Base-by-base conservation (phyloP, 2,113 vertebrate species). In the Natator depressus region DNA sequence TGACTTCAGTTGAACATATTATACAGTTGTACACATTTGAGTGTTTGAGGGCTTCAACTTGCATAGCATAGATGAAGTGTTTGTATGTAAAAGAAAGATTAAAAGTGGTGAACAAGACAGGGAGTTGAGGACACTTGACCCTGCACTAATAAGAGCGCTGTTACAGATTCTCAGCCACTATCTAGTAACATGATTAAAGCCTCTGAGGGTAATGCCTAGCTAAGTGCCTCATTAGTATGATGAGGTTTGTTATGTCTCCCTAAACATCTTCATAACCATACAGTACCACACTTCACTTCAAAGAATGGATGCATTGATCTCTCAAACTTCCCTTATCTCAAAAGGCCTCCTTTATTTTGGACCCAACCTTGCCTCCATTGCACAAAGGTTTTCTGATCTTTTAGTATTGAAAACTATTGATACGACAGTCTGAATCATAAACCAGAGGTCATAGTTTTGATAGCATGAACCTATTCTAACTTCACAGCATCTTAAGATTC, bases 181-280 rank as follows among this genome's bases (percentile, higher is more conserved):
- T 25, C 51, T 38, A 46, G 50, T 47, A 6, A 46, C 46, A 5
- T 4, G 27, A 5, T 17, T 84, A 75, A n/a, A 42, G 62, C 20
- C 49, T 50, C 69, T 14, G n/a, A 42, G 79, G 84, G 81, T 54
- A n/a, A 42, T 84, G 17, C 31, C 11, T 7, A 76, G 14, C 22
- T 0, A 46, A 83, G 0, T 76, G 42, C 69, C 20, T 8, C 9
- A 5, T 69, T 65, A 31, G 2, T 0, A 6, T 16, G 42, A 59
- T 75, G 35, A 95, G 79, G 29, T 27, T 84, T 27, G 25, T 6
- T 42, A 82, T 35, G 10, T 69, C 47, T 65, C 38, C 13, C 17
- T 47, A 55, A 78, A n/a, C 31, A 19, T 62, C 53, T 53, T 19
- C 81, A 22, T 35, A 22, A 14, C 22, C 12, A 7, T 75, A 10